Conservation (phyloP, 2,113 vertebrate species). For the Dasyprocta punctata region DNA sequence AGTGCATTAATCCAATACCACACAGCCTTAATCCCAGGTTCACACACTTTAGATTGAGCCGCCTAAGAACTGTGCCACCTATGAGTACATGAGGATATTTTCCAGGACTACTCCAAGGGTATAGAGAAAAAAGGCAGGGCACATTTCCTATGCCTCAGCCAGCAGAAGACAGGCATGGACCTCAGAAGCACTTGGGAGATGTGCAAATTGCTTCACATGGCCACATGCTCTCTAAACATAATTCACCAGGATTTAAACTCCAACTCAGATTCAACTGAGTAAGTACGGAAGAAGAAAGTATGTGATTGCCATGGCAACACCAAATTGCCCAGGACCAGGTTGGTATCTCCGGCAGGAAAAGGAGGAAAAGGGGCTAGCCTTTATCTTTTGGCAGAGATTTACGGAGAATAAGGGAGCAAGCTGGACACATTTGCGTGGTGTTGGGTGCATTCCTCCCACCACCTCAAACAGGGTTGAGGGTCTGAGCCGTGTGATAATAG, state of each 20-base stretch:
- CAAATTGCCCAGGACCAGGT: slow-evolving; percentile 44
- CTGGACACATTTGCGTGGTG: background rate
- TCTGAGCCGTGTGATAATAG: background rate
- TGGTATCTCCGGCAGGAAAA: slow-evolving; percentile 52
- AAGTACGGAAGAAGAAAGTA: slow-evolving; percentile 62
- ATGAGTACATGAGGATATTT: background rate
- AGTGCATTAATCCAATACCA: background rate
- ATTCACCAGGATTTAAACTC: slow-evolving; percentile 23
- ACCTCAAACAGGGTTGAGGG: background rate
- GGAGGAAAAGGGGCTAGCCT: slow-evolving; percentile 5
- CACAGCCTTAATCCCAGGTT: background rate
- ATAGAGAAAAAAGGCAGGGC: background rate
- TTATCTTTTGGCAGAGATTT: background rate
- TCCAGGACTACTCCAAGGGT: background rate
- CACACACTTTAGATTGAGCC: background rate
- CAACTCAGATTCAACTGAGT: slow-evolving; percentile 25
- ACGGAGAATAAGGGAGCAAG: background rate
- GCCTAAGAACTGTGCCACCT: background rate
- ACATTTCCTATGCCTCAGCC: background rate
- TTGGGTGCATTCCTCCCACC: background rate
- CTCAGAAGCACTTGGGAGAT: background rate
- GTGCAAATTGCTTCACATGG: background rate
- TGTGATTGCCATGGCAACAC: slow-evolving; percentile 81
- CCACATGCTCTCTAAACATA: background rate
- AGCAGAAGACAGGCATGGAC: background rate